Conservation (phyloP, 2,797 vertebrate genomes). For the Gephyroberyx darwinii region DNA sequence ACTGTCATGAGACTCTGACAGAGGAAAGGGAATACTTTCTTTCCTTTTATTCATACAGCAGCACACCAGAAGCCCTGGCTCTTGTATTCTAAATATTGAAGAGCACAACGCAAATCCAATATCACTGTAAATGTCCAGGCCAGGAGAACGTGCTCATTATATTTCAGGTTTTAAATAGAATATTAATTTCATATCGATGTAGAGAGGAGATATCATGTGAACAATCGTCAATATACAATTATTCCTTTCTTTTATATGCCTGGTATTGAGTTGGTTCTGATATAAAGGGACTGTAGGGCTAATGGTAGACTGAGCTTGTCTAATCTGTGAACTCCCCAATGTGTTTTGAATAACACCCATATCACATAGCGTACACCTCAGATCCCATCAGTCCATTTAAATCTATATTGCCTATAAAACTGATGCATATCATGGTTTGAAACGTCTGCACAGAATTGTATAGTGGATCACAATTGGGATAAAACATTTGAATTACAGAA, state of each 20-base stretch:
- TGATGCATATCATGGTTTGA: slow-evolving; percentile 42
- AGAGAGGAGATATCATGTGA: neutral
- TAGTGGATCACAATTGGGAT: slow-evolving; percentile 73
- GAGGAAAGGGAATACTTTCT: slow-evolving; percentile 63
- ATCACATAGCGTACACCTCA: slow-evolving; percentile 30
- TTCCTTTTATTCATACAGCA: slow-evolving; percentile 35
- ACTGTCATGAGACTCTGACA: slow-evolving; percentile 67
- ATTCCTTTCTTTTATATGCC: neutral
- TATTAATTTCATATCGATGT: neutral
- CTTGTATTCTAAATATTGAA: slow-evolving; percentile 47
- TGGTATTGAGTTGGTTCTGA: neutral
- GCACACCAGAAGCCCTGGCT: slow-evolving; percentile 46
- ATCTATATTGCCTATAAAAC: slow-evolving; percentile 42
- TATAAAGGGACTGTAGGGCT: neutral
- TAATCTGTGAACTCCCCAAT: slow-evolving; percentile 16
- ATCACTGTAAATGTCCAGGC: neutral
- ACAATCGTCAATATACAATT: no score
- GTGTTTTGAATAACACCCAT: slow-evolving; percentile 31
- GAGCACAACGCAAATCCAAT: slow-evolving; percentile 18
- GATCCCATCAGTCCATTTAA: slow-evolving; percentile 25
- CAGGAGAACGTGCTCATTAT: neutral
- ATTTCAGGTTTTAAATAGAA: neutral
- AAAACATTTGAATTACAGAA: slow-evolving; percentile 81
- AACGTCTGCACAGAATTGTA: slow-evolving; percentile 59
- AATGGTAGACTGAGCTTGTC: neutral